Conservation (phyloP, 2,888 invertebrate species). For the Oegoconia quadripuncta region DNA sequence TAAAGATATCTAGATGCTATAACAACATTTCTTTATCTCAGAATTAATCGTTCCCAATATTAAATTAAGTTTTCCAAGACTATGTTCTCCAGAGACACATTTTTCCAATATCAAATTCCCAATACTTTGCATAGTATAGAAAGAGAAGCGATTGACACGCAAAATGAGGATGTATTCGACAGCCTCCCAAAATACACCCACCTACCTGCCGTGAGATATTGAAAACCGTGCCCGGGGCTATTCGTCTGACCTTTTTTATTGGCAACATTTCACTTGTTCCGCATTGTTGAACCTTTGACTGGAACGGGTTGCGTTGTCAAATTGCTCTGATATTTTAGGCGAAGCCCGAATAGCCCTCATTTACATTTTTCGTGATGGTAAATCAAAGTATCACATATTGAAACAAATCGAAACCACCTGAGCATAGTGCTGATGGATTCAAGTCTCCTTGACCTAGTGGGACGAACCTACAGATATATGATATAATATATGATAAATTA, state of each 20-base stretch:
- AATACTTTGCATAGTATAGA: constrained; percentile 22
- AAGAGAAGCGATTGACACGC: constrained; percentile 52
- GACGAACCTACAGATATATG: no score
- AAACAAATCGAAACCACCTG: no score
- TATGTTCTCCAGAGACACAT: background rate
- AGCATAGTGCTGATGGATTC: no score
- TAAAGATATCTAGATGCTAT: no score
- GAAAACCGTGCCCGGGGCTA: constrained; percentile 62
- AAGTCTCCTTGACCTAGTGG: no score
- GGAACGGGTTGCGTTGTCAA: constrained; percentile 64
- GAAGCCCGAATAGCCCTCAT: constrained; percentile 49
- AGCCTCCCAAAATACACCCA: constrained; percentile 40
- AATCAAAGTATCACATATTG: background rate
- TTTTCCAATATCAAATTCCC: constrained; percentile 20
- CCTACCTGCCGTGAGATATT: constrained; percentile 61
- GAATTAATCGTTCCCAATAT: no score
- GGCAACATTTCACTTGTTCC: constrained; percentile 71
- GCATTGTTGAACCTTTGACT: constrained; percentile 62
- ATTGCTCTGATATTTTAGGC: constrained; percentile 61
- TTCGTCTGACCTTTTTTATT: constrained; percentile 72
- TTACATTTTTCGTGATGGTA: constrained; percentile 41
- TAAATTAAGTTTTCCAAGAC: background rate
- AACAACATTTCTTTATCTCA: no score
- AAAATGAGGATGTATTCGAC: constrained; percentile 60
- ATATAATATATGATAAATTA: no score